A percentile compares a stretch with the other conserved stretches of the same genome.
These are phyloP conservation scores for Otus sunia DNA, from an alignment of 2,113 vertebrate genomes.

Conservation along the genomic window DNA sequence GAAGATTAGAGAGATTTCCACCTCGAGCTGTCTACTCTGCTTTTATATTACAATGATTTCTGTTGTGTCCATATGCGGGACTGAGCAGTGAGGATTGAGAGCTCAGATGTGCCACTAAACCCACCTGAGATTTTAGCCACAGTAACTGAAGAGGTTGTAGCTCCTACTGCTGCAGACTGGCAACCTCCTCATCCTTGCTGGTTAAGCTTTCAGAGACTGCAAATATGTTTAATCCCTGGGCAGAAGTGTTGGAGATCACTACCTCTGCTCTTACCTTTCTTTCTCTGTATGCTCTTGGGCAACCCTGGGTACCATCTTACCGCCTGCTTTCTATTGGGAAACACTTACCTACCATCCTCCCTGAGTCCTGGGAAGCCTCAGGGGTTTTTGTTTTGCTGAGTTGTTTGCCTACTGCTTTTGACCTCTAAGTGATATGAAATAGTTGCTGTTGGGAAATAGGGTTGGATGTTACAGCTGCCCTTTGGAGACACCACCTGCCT, in stretches of 20 bases:
- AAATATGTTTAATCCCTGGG: neutral
- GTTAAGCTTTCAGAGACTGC: neutral
- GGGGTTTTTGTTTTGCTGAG: neutral
- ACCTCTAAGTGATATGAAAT: neutral
- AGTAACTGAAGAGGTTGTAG: neutral
- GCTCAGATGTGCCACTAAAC: neutral
- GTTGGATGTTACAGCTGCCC: neutral
- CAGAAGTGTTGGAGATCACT: neutral
- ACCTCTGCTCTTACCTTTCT: neutral
- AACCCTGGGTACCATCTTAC: neutral
- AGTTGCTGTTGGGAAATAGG: neutral
- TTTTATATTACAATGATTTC: neutral
- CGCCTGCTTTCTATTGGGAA: neutral
- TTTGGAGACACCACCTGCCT: neutral
- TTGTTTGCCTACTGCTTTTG: neutral
- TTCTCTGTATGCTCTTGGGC: neutral
- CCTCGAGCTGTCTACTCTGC: neutral
- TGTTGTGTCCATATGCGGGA: too few relatives aligned
- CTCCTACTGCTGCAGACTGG: neutral
- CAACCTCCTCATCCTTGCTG: neutral
- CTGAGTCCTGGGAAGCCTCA: neutral
- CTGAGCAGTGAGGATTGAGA: neutral
- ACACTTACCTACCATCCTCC: neutral
- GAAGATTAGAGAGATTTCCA: neutral
- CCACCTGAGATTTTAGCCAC: neutral